These are phyloP conservation scores for Amblyjoppa fuscipennis DNA, from an alignment of 2,888 invertebrate genomes.

Conservation along the genomic window DNA sequence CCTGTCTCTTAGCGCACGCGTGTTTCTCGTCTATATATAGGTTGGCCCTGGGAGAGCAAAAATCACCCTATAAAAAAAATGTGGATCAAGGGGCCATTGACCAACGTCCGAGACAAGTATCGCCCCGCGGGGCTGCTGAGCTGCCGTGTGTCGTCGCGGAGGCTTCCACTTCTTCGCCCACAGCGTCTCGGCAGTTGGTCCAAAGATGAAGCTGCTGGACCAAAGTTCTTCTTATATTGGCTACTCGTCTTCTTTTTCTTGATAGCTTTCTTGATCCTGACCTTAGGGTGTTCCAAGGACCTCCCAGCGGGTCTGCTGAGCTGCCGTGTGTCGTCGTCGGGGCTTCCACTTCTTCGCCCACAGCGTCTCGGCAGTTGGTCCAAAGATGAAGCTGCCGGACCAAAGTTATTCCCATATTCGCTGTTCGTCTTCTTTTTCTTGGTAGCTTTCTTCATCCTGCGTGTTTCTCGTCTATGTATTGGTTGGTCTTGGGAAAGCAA, in stretches of 20 bases:
- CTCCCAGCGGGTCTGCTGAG: slow-evolving; percentile 16
- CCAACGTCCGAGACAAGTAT: slow-evolving; percentile 69
- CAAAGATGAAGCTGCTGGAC: background rate
- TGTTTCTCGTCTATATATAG: slow-evolving; percentile 75
- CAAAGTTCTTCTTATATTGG: background rate
- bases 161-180: slow-evolving; percentile 28
- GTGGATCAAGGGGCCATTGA: slow-evolving; percentile 81
- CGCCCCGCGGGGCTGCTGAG: slow-evolving; percentile 5
- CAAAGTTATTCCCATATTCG: background rate
- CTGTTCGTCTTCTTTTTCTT: background rate
- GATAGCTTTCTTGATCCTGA: no score
- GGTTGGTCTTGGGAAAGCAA: slow-evolving; percentile 77
- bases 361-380: background rate
- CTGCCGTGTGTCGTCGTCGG: background rate
- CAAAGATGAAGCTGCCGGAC: background rate
- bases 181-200: background rate
- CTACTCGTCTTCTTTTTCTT: background rate
- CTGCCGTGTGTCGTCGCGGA: slow-evolving; percentile 22
- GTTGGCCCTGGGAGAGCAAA: slow-evolving; percentile 78
- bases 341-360: slow-evolving; percentile 10
- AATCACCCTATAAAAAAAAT: slow-evolving; percentile 80
- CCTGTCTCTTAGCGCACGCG: slow-evolving; percentile 68
- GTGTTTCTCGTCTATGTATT: slow-evolving; percentile 72
- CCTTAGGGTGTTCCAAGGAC: background rate
- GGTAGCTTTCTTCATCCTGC: background rate